Conservation (phyloP, 2,888 invertebrate genomes). For the Caenorhabditis zanzibari region DNA sequence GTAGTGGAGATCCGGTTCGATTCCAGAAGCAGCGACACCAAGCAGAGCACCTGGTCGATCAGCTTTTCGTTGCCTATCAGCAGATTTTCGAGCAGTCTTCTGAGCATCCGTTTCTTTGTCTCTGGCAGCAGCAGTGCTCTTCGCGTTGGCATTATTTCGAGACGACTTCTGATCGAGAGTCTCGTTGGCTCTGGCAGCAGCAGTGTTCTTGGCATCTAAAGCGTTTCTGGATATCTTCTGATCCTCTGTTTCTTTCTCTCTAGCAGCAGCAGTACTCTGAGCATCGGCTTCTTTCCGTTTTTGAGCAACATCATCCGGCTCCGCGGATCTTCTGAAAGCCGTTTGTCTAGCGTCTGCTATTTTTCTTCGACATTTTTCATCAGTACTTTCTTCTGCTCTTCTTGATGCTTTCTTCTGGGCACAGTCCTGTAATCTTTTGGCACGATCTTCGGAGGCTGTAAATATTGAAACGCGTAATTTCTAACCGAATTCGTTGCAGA, state of each 20-base stretch:
- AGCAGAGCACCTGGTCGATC: background rate
- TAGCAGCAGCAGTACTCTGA: background rate
- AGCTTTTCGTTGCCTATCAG: background rate
- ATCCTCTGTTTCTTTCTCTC: too few species aligned
- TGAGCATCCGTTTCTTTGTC: too few species aligned
- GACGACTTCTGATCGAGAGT: too few species aligned
- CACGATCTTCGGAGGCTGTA: background rate
- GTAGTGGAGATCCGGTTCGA: too few species aligned
- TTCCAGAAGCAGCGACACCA: background rate
- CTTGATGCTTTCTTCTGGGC: background rate
- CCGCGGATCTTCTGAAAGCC: background rate
- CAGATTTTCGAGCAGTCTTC: background rate
- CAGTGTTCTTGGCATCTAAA: too few species aligned
- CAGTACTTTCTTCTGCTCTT: background rate
- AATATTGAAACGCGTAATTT: background rate
- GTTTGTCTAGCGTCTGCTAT: background rate
- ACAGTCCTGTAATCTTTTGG: background rate
- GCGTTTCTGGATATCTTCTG: too few species aligned
- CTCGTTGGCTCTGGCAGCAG: too few species aligned
- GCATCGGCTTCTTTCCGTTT: background rate
- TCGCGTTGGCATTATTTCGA: too few species aligned
- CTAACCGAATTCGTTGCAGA: too few species aligned
- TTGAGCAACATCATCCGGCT: background rate
- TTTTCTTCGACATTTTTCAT: background rate
- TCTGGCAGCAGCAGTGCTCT: too few species aligned